Conservation (phyloP, 2,113 vertebrate genomes). For the Thalassarche chlororhynchos region DNA sequence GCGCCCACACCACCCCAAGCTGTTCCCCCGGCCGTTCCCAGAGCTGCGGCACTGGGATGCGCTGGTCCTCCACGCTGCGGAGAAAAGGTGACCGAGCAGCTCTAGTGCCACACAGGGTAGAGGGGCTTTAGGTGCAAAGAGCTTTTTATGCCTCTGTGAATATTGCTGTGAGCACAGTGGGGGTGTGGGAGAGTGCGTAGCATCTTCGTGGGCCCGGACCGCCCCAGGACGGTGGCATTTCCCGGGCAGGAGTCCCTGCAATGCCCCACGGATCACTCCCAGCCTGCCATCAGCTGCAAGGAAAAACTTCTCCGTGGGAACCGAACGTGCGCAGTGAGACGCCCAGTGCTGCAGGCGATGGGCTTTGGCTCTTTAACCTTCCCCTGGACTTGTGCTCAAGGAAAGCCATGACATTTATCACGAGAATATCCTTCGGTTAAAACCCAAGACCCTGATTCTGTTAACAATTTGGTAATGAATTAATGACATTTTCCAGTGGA, state of each 20-base stretch:
- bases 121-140: not conserved
- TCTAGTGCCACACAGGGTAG: fast-evolving
- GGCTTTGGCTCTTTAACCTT: not conserved
- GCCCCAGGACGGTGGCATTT: not conserved
- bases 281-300: not conserved
- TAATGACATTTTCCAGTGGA: conserved; percentile 27
- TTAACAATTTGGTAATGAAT: conserved; percentile 20
- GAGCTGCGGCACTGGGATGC: not conserved
- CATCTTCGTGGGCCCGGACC: fast-evolving
- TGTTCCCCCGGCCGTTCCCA: fast-evolving
- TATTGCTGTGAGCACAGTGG: not conserved
- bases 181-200: fast-evolving
- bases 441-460: not conserved
- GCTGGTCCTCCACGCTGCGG: fast-evolving
- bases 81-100: not conserved
- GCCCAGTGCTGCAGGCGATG: not conserved
- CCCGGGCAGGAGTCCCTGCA: not conserved
- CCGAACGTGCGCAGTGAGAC: fast-evolving
- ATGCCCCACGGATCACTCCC: not conserved
- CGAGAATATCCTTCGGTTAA: not conserved
- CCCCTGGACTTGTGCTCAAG: not conserved
- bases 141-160: not conserved
- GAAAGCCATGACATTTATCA: not conserved
- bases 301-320: not conserved
- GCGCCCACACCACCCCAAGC: fast-evolving